Evolutionary conservation across 2,888 invertebrate species (phyloP).

Genomic region (Spicauda simplicius): DNA sequence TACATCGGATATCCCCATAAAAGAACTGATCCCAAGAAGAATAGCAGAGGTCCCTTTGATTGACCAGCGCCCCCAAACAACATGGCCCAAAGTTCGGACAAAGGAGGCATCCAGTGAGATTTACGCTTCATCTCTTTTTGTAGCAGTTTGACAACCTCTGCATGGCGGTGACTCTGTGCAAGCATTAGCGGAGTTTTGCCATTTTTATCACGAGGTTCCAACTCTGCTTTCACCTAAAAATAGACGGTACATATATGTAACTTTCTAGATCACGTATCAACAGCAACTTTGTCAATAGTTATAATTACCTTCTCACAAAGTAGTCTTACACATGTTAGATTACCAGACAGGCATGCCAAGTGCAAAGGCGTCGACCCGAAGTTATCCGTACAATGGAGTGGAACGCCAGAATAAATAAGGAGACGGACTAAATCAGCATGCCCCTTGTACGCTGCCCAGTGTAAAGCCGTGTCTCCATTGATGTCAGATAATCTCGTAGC

Average conservation of each 20-base stretch:
- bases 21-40: conserved; percentile 93
- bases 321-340: conserved; percentile 93
- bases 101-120: conserved; percentile 94
- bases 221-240: conserved; percentile 91
- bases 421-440: conserved; percentile 94
- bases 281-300: conserved; percentile 1
- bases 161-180: conserved; percentile 94
- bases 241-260: not conserved
- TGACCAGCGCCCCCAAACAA: conserved; percentile 96
- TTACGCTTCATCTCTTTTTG: conserved; percentile 92
- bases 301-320: conserved; percentile 91
- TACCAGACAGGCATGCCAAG: conserved; percentile 94
- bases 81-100: conserved; percentile 94
- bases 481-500: conserved; percentile 94
- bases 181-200: conserved; percentile 96
- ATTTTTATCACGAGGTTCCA: conserved; percentile 95
- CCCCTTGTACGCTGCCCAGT: conserved; percentile 98
- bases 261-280: not conserved
- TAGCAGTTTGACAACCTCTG: conserved; percentile 92
- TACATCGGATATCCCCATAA: conserved; percentile 98
- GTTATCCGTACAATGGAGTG: conserved; percentile 95
- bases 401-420: conserved; percentile 95
- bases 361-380: conserved; percentile 97
- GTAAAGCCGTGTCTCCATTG: conserved; percentile 96
- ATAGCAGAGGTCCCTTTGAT: conserved; percentile 93